These are phyloP conservation scores for Ictalurus furcatus DNA, from an alignment of 2,113 vertebrate species.

Conservation along the genomic window DNA sequence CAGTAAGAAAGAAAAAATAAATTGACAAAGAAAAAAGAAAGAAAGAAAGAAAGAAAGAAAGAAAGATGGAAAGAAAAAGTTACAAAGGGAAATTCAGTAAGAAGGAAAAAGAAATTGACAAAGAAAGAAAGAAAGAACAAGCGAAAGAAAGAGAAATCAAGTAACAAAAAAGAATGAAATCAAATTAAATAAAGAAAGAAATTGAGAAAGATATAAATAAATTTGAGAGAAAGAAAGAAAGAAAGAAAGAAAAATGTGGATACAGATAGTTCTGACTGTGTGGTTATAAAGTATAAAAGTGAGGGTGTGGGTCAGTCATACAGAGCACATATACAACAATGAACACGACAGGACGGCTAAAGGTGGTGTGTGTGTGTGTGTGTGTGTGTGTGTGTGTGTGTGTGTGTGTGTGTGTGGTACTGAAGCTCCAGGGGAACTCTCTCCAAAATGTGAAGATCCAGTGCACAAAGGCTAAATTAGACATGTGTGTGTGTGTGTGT, in stretches of 20 bases:
- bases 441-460: conserved; percentile 37
- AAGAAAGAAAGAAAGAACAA: background rate
- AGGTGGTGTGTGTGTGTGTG: background rate
- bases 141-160: background rate
- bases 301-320: background rate
- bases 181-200: no score
- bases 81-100: no score
- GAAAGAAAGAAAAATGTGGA: background rate
- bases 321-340: background rate
- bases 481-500: conserved; percentile 31
- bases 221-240: background rate
- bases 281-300: background rate
- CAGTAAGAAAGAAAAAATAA: no score
- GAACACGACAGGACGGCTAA: background rate
- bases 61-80: no score
- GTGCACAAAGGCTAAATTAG: conserved; percentile 54
- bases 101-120: no score
- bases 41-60: no score
- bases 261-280: background rate
- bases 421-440: conserved; percentile 45
- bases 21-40: no score
- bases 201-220: background rate
- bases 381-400: conserved; percentile 7
- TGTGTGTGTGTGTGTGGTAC: conserved; percentile 15
- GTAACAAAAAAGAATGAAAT: background rate